These are phyloP conservation scores for Bothrops alternatus DNA, from an alignment of 2,797 vertebrate species.

Conservation along the genomic window DNA sequence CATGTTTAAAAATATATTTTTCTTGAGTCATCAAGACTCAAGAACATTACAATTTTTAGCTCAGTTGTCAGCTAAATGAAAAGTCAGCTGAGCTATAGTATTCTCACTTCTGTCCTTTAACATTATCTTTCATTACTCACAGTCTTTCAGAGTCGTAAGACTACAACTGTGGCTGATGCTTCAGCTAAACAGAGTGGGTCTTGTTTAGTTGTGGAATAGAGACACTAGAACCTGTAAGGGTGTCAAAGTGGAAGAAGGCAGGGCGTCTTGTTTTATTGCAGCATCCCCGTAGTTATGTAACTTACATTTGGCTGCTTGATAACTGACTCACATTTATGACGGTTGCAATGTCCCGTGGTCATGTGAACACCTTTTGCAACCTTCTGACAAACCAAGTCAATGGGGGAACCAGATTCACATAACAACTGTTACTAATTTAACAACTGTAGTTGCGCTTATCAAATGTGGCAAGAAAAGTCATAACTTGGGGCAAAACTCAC, in stretches of 20 bases:
- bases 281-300: not conserved
- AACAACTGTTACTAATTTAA: not conserved
- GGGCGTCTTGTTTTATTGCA: not conserved
- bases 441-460: not conserved
- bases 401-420: not conserved
- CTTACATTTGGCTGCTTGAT: not conserved
- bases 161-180: not conserved
- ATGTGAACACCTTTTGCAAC: not conserved
- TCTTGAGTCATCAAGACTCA: slow-evolving; percentile 31
- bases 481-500: not conserved
- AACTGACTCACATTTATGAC: too few species aligned
- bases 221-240: not conserved
- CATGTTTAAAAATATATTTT: slow-evolving; percentile 38
- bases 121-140: not conserved
- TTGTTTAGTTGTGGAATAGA: not conserved
- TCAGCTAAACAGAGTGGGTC: not conserved
- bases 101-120: not conserved
- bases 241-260: not conserved
- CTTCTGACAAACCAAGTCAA: not conserved
- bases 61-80: not conserved
- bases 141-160: too few species aligned
- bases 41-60: not conserved
- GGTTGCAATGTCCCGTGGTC: not conserved
- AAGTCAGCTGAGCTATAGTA: not conserved
- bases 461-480: not conserved